Evolutionary conservation across 1,140 invertebrate genomes (phyloP), one percentile per base, ranked within the genome.

Genomic region (Lordiphosa collinella): DNA sequence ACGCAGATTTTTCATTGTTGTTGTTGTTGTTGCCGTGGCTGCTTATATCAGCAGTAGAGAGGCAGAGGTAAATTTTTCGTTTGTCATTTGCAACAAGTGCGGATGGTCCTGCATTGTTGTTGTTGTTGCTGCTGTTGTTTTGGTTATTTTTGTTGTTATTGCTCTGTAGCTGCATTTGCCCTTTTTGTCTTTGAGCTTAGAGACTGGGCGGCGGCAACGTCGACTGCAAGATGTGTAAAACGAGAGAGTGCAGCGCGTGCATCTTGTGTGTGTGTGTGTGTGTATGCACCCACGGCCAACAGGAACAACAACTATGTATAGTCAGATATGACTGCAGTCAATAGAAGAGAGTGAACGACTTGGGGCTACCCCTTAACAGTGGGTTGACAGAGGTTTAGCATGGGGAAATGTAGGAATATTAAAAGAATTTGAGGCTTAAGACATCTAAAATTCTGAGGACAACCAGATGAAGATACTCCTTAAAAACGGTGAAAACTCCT

Each of bases 71-170:
- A 65, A 61, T 71, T 76, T 82, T 76, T 76, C 52, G 76, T 76
- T 82, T 84, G 66, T 82, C 71, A 84, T 82, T 82, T 76, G 78
- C 76, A 82, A 82, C 76, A 82, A 82, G 76, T 82, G 76, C 74
- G 55, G 55, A 60, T 35, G 13, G 34, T 54, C 36, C 44, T 55
- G 31, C 29, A 44, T 38, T 58, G 14, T 44, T 60, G 46, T 51
- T 56, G 25, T 29, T 62, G 38, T 25, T 63, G 53, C 34, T 72
- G 72, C 25, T 54, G 29, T 12, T 66, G 35, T 48, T 65, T 38
- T 44, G 22, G 16, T 14, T 36, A 13, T 11, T 46, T 18, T 35
- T 22, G 52, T 14, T 56, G 43, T n/a, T 50, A 56, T 38, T 54
- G 29, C 22, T 43, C 12, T 48, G 50, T 13, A 37, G 13, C 31